Conservation (phyloP, 2,113 vertebrate genomes). For the Delphinus delphis region DNA sequence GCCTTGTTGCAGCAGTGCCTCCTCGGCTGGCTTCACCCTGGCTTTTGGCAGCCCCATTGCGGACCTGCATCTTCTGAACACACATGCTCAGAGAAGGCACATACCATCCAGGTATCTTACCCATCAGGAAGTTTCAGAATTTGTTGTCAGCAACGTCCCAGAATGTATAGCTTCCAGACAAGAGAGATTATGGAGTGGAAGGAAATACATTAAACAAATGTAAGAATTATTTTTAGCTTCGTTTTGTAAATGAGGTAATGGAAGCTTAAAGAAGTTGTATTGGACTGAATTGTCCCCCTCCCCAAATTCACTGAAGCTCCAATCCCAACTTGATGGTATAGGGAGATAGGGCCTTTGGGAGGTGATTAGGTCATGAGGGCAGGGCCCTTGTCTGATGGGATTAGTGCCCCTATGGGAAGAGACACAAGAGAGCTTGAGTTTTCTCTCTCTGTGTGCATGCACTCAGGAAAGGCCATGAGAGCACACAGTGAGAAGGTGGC, state of each 20-base stretch:
- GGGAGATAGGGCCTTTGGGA: neutral
- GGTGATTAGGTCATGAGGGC: neutral
- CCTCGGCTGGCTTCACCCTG: neutral
- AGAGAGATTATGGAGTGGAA: neutral
- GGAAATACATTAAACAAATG: neutral
- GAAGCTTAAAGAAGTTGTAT: neutral
- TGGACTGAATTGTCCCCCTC: neutral
- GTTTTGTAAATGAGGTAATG: neutral
- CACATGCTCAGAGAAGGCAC: neutral
- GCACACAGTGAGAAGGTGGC: neutral
- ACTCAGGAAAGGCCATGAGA: accelerated
- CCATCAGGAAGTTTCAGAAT: neutral
- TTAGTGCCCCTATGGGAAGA: neutral
- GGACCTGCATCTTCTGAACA: neutral
- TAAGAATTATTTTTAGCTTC: neutral
- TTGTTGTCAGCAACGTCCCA: neutral
- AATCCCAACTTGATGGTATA: neutral
- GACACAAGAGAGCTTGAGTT: neutral
- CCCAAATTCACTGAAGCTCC: neutral
- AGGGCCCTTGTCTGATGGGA: neutral
- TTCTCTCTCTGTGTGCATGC: neutral
- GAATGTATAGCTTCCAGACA: neutral
- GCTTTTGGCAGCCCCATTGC: neutral
- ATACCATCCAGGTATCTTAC: neutral
- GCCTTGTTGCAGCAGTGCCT: neutral